Percentiles rank a stretch among this genome's conserved stretches.
Evolutionary conservation across 2,888 invertebrate genomes (phyloP).

Genomic region (Cerastis leucographa): DNA sequence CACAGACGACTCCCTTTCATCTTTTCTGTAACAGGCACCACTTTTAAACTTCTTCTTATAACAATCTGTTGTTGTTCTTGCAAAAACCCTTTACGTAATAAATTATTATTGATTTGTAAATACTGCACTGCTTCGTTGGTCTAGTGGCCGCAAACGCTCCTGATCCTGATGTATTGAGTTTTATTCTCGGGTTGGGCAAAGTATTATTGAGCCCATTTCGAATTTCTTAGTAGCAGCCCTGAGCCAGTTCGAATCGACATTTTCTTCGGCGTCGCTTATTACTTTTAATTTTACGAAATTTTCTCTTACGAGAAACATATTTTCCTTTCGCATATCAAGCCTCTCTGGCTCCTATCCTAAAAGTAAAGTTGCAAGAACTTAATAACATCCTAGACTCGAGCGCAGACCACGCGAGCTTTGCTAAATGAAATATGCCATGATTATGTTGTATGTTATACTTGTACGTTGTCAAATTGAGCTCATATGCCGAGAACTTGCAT

Average conservation of each 20-base stretch:
- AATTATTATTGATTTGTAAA: background rate
- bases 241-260: background rate
- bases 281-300: background rate
- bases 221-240: background rate
- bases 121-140: background rate
- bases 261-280: background rate
- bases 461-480: slow-evolving; percentile 59
- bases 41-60: too few relatives aligned
- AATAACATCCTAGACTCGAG: slow-evolving; percentile 67
- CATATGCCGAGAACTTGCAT: slow-evolving; percentile 43
- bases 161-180: background rate
- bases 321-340: background rate
- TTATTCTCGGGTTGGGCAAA: background rate
- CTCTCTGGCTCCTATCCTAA: slow-evolving; percentile 46
- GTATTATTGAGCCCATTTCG: background rate
- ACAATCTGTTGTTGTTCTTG: background rate
- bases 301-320: background rate
- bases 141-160: background rate
- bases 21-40: too few relatives aligned
- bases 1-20: too few relatives aligned
- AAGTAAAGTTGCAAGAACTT: slow-evolving; percentile 62
- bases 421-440: slow-evolving; percentile 71
- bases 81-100: background rate
- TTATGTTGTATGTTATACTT: slow-evolving; percentile 48
- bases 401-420: slow-evolving; percentile 60